These are phyloP conservation scores for Pseudopodoces humilis DNA, from an alignment of 2,113 vertebrate genomes.

Conservation along the genomic window DNA sequence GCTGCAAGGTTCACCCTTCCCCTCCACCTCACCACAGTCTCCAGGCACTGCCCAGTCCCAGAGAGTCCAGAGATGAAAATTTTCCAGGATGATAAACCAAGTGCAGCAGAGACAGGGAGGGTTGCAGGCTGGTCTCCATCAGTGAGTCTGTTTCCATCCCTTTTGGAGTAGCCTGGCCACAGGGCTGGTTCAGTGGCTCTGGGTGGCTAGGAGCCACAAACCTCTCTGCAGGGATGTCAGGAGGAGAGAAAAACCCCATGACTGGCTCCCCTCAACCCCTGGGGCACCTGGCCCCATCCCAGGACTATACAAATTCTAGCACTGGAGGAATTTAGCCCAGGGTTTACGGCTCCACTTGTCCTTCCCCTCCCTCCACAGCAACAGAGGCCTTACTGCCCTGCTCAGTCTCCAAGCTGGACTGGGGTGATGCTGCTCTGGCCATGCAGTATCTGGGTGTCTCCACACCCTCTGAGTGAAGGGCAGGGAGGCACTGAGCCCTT, in stretches of 20 bases:
- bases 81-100: background rate
- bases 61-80: background rate
- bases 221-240: background rate
- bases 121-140: background rate
- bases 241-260: background rate
- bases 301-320: background rate
- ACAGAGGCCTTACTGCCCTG: background rate
- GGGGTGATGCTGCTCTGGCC: background rate
- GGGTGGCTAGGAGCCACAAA: background rate
- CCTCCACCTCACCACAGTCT: background rate
- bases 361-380: fast-evolving
- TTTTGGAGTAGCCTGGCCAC: background rate
- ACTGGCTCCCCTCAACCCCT: background rate
- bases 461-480: background rate
- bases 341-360: fast-evolving
- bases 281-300: background rate
- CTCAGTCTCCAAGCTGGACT: background rate
- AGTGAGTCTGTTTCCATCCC: fast-evolving
- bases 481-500: background rate
- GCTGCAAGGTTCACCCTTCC: background rate
- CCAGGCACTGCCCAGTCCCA: background rate
- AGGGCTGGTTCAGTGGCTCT: background rate
- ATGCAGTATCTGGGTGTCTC: background rate
- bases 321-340: background rate
- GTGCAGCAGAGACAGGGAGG: fast-evolving